Percentiles rank a stretch among this genome's conserved stretches.
phyloP scores from a whole-genome alignment of 1,140 invertebrate genomes.

The Gonatopus flavifemur region DNA sequence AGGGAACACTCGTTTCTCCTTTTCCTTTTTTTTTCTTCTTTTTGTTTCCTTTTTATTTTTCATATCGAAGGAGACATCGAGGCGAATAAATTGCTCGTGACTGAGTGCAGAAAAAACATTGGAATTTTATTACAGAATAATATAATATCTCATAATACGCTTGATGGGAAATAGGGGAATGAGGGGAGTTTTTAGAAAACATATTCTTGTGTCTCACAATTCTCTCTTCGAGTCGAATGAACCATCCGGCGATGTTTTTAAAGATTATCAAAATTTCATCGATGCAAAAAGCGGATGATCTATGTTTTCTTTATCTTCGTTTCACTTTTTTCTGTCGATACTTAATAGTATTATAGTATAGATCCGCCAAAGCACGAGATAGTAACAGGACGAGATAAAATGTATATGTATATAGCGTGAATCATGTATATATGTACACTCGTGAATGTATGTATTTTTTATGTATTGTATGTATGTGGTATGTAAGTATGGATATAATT shows the following conservation, averaged over 20 bases:
- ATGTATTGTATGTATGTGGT: too few relatives aligned
- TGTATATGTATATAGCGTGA: constrained; percentile 23
- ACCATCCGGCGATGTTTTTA: too few relatives aligned
- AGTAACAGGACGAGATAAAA: constrained; percentile 19
- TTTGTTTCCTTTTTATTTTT: background rate
- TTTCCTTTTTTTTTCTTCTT: background rate
- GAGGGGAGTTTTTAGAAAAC: constrained; percentile 9
- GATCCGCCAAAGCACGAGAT: constrained; percentile 13
- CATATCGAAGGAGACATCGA: constrained; percentile 1
- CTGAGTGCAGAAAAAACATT: constrained; percentile 2
- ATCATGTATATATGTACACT: constrained; percentile 22
- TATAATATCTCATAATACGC: too few relatives aligned
- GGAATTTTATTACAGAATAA: too few relatives aligned
- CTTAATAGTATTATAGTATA: too few relatives aligned
- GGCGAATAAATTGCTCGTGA: constrained; percentile 4
- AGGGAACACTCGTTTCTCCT: background rate
- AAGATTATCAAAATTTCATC: too few relatives aligned
- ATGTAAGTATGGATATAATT: too few relatives aligned
- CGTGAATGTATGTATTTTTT: constrained; percentile 32
- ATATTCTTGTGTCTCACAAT: too few relatives aligned
- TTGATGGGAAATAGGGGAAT: too few relatives aligned
- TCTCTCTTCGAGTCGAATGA: background rate
- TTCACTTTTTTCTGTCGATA: too few relatives aligned
- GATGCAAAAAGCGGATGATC: too few relatives aligned
- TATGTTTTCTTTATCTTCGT: too few relatives aligned